Percentiles rank a stretch among this genome's conserved stretches.
Evolutionary conservation across 2,888 invertebrate species (phyloP).

Genomic region (Agrypnus murinus): DNA sequence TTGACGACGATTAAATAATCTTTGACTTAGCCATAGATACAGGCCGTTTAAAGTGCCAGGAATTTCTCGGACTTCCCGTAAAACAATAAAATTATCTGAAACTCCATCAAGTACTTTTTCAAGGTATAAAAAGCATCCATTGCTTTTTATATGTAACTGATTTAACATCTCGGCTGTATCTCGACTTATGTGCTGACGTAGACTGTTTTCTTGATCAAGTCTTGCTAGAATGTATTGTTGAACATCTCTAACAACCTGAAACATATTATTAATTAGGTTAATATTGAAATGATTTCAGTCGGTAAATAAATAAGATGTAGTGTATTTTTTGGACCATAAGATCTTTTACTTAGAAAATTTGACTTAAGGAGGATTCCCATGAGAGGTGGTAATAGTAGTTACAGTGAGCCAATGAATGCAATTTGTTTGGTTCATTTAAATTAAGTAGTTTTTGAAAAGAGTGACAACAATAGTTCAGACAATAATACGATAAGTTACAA

Average conservation of each 20-base stretch:
- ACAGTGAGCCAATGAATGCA: no score
- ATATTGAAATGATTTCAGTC: no score
- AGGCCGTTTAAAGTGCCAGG: conserved; percentile 96
- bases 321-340: no score
- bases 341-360: no score
- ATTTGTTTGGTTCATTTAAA: no score
- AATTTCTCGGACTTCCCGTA: conserved; percentile 93
- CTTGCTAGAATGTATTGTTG: conserved; percentile 95
- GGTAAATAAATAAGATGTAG: no score
- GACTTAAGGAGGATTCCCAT: no score
- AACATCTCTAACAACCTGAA: conserved; percentile 89
- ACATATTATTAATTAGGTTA: not conserved
- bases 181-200: conserved; percentile 90
- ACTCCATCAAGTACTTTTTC: conserved; percentile 94
- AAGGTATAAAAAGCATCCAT: conserved; percentile 91
- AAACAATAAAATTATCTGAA: conserved; percentile 92
- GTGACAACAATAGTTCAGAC: no score
- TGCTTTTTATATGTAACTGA: conserved; percentile 96
- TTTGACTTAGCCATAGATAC: conserved; percentile 95
- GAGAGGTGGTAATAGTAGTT: no score
- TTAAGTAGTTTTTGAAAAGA: no score
- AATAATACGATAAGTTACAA: no score
- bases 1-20: conserved; percentile 91
- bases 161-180: conserved; percentile 96
- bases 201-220: conserved; percentile 90